Percentiles rank a stretch among this genome's conserved stretches.
phyloP scores from a whole-genome alignment of 2,888 invertebrate genomes.

The Drosophila conformis region DNA sequence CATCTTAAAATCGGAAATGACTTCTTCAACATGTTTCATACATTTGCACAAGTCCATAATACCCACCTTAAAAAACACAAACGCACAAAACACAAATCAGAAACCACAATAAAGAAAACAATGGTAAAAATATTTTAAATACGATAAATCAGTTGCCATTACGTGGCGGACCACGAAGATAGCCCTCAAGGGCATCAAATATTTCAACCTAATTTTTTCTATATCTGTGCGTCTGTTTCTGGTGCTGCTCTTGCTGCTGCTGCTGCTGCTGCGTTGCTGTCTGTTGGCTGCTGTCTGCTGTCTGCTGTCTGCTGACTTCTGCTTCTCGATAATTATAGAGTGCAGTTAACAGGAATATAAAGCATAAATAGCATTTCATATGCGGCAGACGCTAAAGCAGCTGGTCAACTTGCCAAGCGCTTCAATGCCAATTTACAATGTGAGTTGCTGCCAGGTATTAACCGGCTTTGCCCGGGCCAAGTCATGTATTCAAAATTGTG shows the following conservation, averaged over 20 bases:
- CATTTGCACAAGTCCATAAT: not conserved
- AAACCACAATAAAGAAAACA: slow-evolving; percentile 2
- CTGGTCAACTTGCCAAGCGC: slow-evolving; percentile 33
- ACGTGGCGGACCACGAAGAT: slow-evolving; percentile 40
- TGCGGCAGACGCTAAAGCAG: slow-evolving; percentile 49
- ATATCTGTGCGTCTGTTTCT: slow-evolving; percentile 7
- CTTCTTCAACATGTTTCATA: not conserved
- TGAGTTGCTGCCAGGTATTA: slow-evolving; percentile 3
- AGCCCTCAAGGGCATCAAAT: slow-evolving; percentile 47
- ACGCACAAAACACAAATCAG: not conserved
- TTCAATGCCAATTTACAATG: slow-evolving; percentile 44
- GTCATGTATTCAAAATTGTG: not conserved
- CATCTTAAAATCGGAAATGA: not conserved
- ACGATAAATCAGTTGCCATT: slow-evolving; percentile 62
- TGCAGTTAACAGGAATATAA: slow-evolving; percentile 64
- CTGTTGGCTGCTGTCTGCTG: slow-evolving; percentile 2
- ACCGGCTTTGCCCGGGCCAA: slow-evolving; percentile 8
- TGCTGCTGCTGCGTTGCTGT: not conserved
- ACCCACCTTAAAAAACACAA: not conserved
- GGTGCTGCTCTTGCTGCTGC: not conserved
- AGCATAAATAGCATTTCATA: slow-evolving; percentile 65
- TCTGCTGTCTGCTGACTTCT: slow-evolving; percentile 24
- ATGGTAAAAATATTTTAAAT: slow-evolving; percentile 48
- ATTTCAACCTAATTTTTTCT: slow-evolving; percentile 34
- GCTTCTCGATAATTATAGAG: slow-evolving; percentile 61